These are phyloP conservation scores for Hirtodrosophila cameraria DNA, from an alignment of 2,888 invertebrate genomes.

Conservation along the genomic window DNA sequence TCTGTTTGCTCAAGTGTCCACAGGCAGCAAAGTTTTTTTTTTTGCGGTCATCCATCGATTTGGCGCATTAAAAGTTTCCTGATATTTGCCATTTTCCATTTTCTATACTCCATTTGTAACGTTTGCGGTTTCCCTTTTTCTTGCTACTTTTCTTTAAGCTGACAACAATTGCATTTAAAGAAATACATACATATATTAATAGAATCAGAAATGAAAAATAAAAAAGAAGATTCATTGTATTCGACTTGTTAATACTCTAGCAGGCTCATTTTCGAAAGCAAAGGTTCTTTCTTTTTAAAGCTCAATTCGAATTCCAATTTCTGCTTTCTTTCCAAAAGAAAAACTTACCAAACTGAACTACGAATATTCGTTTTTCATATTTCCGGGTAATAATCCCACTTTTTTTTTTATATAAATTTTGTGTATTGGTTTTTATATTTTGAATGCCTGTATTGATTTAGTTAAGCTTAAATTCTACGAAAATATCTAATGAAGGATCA, in stretches of 20 bases:
- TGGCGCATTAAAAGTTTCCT: constrained; percentile 77
- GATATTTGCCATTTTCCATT: constrained; percentile 40
- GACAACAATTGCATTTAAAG: constrained; percentile 39
- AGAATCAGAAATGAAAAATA: constrained; percentile 3
- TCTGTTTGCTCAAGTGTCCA: constrained; percentile 66
- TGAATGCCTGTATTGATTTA: too few species aligned
- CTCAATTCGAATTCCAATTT: too few species aligned
- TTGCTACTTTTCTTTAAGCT: constrained; percentile 21
- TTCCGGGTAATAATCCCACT: too few species aligned
- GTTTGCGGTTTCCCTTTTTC: constrained; percentile 5
- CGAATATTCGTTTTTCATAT: too few species aligned
- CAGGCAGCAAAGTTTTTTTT: constrained; percentile 48
- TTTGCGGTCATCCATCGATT: constrained; percentile 78
- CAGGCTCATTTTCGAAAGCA: too few species aligned
- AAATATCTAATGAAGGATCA: neutral
- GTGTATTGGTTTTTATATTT: too few species aligned
- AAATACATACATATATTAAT: constrained; percentile 6
- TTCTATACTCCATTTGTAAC: constrained; percentile 6
- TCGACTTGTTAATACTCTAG: constrained; percentile 11
- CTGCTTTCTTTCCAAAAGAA: too few species aligned
- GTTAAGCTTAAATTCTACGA: too few species aligned
- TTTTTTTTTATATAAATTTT: too few species aligned
- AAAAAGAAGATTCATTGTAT: neutral
- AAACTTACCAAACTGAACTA: too few species aligned
- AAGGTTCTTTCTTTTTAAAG: too few species aligned